Conservation (phyloP, 2,113 vertebrate species). For the Phalacrocorax pelagicus region DNA sequence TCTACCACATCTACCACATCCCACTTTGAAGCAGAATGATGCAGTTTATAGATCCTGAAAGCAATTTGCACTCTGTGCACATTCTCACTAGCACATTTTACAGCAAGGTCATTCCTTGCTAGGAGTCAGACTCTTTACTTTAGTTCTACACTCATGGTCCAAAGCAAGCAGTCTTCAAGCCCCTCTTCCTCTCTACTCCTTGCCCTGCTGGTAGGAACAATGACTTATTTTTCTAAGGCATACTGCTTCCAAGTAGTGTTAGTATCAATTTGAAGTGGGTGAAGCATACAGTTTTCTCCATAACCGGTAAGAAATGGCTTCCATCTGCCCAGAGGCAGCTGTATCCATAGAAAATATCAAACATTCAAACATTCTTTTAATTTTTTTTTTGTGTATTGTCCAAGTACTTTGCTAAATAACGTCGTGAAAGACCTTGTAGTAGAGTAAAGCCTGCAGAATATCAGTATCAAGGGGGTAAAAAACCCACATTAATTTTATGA, state of each 20-base stretch:
- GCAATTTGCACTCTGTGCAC: neutral
- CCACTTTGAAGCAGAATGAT: neutral
- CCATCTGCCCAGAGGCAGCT: neutral
- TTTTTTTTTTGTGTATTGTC: neutral
- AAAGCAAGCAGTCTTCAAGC: neutral
- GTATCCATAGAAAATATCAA: neutral
- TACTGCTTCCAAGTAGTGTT: neutral
- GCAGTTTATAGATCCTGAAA: neutral
- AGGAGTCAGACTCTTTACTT: neutral
- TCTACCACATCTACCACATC: neutral
- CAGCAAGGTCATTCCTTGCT: neutral
- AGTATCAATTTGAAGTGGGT: neutral
- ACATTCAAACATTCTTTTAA: neutral
- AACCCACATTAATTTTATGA: neutral
- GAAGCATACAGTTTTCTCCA: neutral
- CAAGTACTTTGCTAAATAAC: too few species aligned
- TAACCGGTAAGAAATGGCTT: neutral
- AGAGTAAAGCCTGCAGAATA: neutral
- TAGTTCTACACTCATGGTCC: neutral
- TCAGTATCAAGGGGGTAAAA: neutral
- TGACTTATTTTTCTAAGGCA: neutral
- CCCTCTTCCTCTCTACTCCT: neutral
- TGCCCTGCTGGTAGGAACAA: neutral
- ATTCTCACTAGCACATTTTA: neutral
- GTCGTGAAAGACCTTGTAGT: neutral